Evolutionary conservation across 2,888 invertebrate species (phyloP).

Genomic region (Campoplex nolae): DNA sequence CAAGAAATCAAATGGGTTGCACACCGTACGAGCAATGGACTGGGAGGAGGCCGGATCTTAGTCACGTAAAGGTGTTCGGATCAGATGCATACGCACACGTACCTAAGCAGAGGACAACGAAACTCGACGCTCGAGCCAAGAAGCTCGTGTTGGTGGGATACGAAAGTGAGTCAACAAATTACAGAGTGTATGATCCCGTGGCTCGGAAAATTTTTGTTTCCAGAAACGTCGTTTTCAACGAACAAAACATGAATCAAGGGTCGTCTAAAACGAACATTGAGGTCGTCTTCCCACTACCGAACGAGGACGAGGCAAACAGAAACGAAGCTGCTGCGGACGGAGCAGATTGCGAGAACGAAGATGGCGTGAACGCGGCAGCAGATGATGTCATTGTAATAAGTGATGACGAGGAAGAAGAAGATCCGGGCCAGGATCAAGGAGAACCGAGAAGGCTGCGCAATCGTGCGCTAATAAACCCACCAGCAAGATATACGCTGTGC

Average conservation of each 20-base stretch:
- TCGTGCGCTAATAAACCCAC: constrained; percentile 34
- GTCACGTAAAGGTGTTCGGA: constrained; percentile 68
- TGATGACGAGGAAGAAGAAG: constrained; percentile 14
- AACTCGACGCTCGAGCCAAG: constrained; percentile 55
- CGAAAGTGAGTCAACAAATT: constrained; percentile 19
- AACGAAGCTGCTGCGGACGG: constrained; percentile 29
- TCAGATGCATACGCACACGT: constrained; percentile 70
- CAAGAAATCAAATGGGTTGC: not conserved
- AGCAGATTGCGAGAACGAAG: constrained; percentile 19
- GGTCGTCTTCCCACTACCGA: constrained; percentile 18
- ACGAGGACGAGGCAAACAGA: constrained; percentile 36
- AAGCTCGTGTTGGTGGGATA: constrained; percentile 45
- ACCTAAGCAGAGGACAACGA: constrained; percentile 66
- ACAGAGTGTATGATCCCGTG: constrained; percentile 47
- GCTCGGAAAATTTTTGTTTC: constrained; percentile 30
- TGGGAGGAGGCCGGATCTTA: constrained; percentile 33
- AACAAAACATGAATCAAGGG: constrained; percentile 5
- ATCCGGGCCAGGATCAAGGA: no score
- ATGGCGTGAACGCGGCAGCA: constrained; percentile 14
- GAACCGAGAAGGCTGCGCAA: constrained; percentile 40
- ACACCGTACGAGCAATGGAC: constrained; percentile 55
- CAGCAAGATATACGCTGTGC: constrained; percentile 54
- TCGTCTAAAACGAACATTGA: constrained; percentile 19
- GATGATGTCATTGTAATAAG: constrained; percentile 22
- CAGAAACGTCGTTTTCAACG: constrained; percentile 35